phyloP scores from a whole-genome alignment of 2,888 invertebrate genomes.

The Horisme vitalbata region DNA sequence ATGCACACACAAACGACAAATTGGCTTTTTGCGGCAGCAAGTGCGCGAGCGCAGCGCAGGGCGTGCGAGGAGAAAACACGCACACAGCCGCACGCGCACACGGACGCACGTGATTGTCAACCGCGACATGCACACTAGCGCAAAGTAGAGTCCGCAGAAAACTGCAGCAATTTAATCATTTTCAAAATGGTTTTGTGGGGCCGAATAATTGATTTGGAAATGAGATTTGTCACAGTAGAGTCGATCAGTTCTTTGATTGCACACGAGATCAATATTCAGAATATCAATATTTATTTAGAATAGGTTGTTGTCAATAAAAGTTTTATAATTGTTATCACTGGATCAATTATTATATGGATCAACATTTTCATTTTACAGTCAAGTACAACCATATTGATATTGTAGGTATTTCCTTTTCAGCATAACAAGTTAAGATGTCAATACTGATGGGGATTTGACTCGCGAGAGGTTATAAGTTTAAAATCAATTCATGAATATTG shows the following conservation, averaged over 20 bases:
- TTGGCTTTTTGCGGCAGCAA: constrained; percentile 62
- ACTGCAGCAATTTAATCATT: constrained; percentile 14
- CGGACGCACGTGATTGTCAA: constrained; percentile 43
- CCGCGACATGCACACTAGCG: constrained; percentile 40
- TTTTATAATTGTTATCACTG: too few relatives aligned
- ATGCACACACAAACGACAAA: constrained; percentile 64
- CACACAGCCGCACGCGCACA: constrained; percentile 37
- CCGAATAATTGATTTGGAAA: background rate
- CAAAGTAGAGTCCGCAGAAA: constrained; percentile 44
- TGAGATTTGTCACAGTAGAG: background rate
- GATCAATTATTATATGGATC: too few relatives aligned
- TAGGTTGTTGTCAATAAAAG: too few relatives aligned
- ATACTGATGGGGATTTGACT: too few relatives aligned
- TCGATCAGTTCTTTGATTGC: background rate
- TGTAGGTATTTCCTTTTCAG: too few relatives aligned
- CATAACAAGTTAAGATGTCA: too few relatives aligned
- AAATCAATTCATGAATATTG: too few relatives aligned
- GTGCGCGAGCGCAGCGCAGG: constrained; percentile 42
- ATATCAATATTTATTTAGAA: too few relatives aligned
- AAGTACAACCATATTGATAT: too few relatives aligned
- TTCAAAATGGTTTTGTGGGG: background rate
- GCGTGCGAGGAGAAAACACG: constrained; percentile 54
- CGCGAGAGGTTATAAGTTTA: too few relatives aligned
- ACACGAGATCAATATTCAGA: too few relatives aligned
- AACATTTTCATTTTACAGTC: too few relatives aligned